Evolutionary conservation across 2,888 invertebrate species (phyloP), one percentile per base, ranked within the genome.

Genomic region (Teleiodes luculella): DNA sequence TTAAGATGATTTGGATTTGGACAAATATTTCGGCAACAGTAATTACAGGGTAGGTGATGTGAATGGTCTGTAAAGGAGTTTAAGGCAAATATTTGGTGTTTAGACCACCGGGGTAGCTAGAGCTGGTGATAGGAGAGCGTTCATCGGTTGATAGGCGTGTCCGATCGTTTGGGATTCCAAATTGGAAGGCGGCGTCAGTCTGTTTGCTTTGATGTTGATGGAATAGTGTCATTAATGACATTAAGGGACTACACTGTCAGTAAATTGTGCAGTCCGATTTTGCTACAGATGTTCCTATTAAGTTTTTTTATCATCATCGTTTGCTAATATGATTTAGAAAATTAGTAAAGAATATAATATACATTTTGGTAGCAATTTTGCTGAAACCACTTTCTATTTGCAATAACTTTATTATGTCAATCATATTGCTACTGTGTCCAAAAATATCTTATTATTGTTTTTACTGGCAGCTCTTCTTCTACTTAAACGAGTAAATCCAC

Each of bases 71-170:
- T 63, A 67, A 63, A 66, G 68, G 70, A 73, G 68, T 67, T 67
- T 72, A 72, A 74, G 74, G 68, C 80, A 79, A 81, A 81, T 76
- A 80, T 77, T 79, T 73, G 72, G 68, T 57, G 36, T 57, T 74
- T 18, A 61, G 82, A 77, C 83, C 83, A 80, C 82, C 82, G 62
- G 67, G 70, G 64, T 60, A 47, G 69, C 13, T 47, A 31, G 45
- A 4, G 30, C 16, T 52, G 39, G 48, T 53, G 46, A 37, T 53
- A 33, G 8, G 5, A 13, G 45, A 14, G 43, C 37, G 14, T n/a
- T 43, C 36, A 20, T 10, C 20, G 53, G 30, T 11, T 30, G 35
- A 36, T 39, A 33, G 52, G 52, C 46, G 47, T 52, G 48, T 20
- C 47, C n/a, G 45, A 37, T 53, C 39, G 13, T 52, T 37, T 51